Conservation (phyloP, 2,797 vertebrate species). For the Erethizon dorsatum region DNA sequence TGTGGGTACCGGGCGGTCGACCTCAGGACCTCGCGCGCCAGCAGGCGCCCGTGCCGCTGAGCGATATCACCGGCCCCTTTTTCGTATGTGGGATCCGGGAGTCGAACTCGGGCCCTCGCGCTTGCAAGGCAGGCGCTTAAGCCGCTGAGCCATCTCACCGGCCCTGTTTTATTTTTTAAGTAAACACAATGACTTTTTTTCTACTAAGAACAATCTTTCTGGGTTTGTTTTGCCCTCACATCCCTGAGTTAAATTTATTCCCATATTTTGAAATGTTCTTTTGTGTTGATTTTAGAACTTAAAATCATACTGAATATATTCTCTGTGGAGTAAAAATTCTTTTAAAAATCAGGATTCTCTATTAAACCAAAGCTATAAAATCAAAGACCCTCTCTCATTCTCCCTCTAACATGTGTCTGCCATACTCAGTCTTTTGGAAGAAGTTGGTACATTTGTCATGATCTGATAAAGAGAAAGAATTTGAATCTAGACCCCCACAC, state of each 20-base stretch:
- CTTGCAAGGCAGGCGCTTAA: no score
- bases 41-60: no score
- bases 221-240: not conserved
- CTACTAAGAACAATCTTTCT: slow-evolving; percentile 37
- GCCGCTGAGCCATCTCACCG: no score
- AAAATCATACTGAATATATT: slow-evolving; percentile 33
- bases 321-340: not conserved
- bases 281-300: slow-evolving; percentile 26
- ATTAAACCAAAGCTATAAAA: not conserved
- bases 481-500: not conserved
- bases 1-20: no score
- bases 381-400: not conserved
- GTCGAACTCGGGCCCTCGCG: no score
- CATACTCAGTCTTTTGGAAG: not conserved
- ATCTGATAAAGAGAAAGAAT: not conserved
- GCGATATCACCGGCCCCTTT: no score
- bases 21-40: no score
- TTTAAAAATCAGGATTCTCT: slow-evolving; percentile 28
- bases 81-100: no score
- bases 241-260: slow-evolving; percentile 49
- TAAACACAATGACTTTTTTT: not conserved
- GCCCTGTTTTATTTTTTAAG: not conserved
- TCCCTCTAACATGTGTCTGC: not conserved
- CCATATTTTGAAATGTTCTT: slow-evolving; percentile 33
- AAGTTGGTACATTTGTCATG: not conserved